A percentile compares a stretch with the other conserved stretches of the same genome.
phyloP scores from a whole-genome alignment of 2,797 vertebrate genomes.

The Pipistrellus nathusii region DNA sequence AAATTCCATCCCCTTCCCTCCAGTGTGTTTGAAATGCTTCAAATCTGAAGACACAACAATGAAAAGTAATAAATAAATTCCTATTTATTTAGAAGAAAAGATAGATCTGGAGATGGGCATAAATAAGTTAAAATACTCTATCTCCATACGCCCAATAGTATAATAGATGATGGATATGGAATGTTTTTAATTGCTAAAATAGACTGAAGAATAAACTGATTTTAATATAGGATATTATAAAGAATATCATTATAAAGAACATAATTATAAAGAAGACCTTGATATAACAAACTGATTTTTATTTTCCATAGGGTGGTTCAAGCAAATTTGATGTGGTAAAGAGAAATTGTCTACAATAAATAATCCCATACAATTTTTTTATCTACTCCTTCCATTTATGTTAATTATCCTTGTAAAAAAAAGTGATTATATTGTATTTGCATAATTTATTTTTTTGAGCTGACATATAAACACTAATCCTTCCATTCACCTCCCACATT shows the following conservation, averaged over 20 bases:
- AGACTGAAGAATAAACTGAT: background rate
- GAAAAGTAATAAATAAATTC: constrained; percentile 28
- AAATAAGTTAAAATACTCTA: constrained; percentile 10
- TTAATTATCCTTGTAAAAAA: constrained; percentile 50
- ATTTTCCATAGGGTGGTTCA: background rate
- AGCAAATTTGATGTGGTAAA: constrained; percentile 14
- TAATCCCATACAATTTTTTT: background rate
- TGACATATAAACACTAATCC: background rate
- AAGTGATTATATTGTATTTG: background rate
- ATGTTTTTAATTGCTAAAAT: constrained; percentile 36
- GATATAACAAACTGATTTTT: constrained; percentile 19
- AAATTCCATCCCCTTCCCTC: background rate
- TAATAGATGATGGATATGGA: constrained; percentile 12
- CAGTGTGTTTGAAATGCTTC: background rate
- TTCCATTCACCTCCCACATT: background rate
- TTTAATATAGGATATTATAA: constrained; percentile 18
- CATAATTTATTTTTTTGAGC: background rate
- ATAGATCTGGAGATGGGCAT: background rate
- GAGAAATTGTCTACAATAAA: constrained; percentile 38
- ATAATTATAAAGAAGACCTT: constrained; percentile 8
- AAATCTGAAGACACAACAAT: constrained; percentile 16
- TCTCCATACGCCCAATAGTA: background rate
- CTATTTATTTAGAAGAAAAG: constrained; percentile 35
- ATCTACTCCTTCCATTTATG: background rate
- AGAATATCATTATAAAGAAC: constrained; percentile 40